These are phyloP conservation scores for Mimas tiliae DNA, from an alignment of 2,888 invertebrate genomes.

Conservation along the genomic window DNA sequence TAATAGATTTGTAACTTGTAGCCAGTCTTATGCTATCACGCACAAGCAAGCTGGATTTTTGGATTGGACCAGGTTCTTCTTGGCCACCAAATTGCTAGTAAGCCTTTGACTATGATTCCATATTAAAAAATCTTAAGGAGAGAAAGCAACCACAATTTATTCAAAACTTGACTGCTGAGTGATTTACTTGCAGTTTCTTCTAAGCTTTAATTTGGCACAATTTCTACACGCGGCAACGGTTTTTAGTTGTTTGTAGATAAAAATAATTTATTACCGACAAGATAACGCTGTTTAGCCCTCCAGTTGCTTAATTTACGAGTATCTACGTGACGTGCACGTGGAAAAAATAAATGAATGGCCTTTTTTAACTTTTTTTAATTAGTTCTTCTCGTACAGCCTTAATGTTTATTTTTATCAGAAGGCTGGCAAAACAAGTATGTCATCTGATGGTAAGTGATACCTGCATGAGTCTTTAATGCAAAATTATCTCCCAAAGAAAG, in stretches of 20 bases:
- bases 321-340: slow-evolving; percentile 17
- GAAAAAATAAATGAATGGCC: not conserved
- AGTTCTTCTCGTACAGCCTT: not conserved
- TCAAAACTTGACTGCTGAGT: slow-evolving; percentile 6
- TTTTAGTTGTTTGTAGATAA: slow-evolving; percentile 33
- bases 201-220: slow-evolving; percentile 21
- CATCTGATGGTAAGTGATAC: no score
- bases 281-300: slow-evolving; percentile 19
- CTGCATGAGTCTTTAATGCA: no score
- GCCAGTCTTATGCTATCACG: no score
- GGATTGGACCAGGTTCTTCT: no score
- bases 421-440: not conserved
- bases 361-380: slow-evolving; percentile 11
- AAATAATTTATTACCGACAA: slow-evolving; percentile 33
- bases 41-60: no score
- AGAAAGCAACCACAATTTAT: not conserved
- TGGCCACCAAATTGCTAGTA: no score
- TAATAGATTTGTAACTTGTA: no score
- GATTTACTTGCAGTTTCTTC: slow-evolving; percentile 17
- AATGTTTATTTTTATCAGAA: not conserved
- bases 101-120: no score
- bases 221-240: slow-evolving; percentile 18
- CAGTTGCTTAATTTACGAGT: slow-evolving; percentile 23
- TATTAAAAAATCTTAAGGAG: no score
- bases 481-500: no score